Conservation (phyloP, 1,140 invertebrate genomes). For the Pseudomyrmex pallidus region DNA sequence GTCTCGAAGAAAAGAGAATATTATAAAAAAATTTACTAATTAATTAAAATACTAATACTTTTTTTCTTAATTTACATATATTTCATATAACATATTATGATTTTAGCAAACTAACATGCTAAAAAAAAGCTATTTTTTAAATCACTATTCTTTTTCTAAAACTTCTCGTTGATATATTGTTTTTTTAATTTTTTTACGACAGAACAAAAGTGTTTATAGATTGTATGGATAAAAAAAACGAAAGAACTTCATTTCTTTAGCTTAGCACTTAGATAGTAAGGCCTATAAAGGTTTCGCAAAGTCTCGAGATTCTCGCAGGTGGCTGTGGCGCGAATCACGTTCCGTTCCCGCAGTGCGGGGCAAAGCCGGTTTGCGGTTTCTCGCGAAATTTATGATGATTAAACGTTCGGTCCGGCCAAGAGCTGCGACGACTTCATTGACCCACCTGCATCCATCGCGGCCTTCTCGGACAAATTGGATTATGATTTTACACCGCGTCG, state of each 20-base stretch:
- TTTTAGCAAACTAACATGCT: no score
- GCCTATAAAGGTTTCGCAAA: background rate
- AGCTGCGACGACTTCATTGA: conserved; percentile 82
- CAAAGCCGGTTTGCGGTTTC: conserved; percentile 81
- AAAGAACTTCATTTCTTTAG: background rate
- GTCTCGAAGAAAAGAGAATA: no score
- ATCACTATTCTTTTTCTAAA: no score
- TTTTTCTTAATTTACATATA: background rate
- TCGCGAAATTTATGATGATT: conserved; percentile 85
- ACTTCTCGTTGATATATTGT: no score
- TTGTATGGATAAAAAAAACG: background rate
- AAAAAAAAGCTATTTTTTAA: no score
- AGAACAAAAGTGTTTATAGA: background rate
- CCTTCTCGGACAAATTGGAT: conserved; percentile 81
- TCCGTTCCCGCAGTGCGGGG: conserved; percentile 29
- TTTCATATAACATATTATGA: background rate
- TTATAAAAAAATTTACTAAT: no score
- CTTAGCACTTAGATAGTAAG: conserved; percentile 11
- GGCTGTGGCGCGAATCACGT: conserved; percentile 30
- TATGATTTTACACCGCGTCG: conserved; percentile 80
- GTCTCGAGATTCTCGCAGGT: conserved; percentile 40
- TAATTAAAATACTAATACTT: no score
- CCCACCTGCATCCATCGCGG: conserved; percentile 76
- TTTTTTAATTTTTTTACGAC: background rate
- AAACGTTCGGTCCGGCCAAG: conserved; percentile 78